Base-by-base conservation (phyloP, 2,888 invertebrate genomes). In the Caenorhabditis sp. region DNA sequence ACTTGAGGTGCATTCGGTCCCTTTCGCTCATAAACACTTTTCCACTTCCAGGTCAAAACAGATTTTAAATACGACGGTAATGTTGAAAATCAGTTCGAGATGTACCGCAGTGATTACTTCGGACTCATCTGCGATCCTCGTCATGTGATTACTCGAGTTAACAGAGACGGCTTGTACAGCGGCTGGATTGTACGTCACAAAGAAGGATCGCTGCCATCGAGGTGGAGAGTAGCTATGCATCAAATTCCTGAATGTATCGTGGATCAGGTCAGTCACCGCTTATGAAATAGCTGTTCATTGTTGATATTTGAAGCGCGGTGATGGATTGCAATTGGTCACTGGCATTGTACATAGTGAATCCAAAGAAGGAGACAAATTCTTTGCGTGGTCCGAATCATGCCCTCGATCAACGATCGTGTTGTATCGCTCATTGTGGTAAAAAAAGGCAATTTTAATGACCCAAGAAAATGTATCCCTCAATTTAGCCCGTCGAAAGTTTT, bases 71-170 rank as follows among this genome's bases (percentile, higher is more conserved):
- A 39, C 27, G 39, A 48, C 13, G 41, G 48, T 11, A 22, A 11
- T 0, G n/a, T 11, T 11, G 8, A 37, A 6, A 22, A 22, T 6
- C 27, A 26, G 8, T 27, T 56, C 20, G 56, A 41, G 22, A 32
- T 66, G 48, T 66, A 41, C 30, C 4, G 24, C n/a, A 45, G 50
- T 20, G 13, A 35, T 2, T 56, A 48, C 27, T 56, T 66, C 27
- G 66, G 66, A 39, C 30, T 20, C 13, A 32, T 66, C n/a, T 39
- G 56, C 17, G 56, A 66, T 56, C 15, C 48, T 5, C n/a, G 24
- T 1, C 6, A 22, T 4, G n/a, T 66, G 4, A 22, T 66, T 13
- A 13, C 17, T 1, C 27, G 37, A n/a, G 27, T 32, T 0, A 30
- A 39, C 20, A 6, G n/a, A 7, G 39, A 30, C 1, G 55, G 24